A percentile compares a stretch with the other conserved stretches of the same genome.
Conservation (phyloP, 2,888 invertebrate species). For the Pherbina coryleti region DNA sequence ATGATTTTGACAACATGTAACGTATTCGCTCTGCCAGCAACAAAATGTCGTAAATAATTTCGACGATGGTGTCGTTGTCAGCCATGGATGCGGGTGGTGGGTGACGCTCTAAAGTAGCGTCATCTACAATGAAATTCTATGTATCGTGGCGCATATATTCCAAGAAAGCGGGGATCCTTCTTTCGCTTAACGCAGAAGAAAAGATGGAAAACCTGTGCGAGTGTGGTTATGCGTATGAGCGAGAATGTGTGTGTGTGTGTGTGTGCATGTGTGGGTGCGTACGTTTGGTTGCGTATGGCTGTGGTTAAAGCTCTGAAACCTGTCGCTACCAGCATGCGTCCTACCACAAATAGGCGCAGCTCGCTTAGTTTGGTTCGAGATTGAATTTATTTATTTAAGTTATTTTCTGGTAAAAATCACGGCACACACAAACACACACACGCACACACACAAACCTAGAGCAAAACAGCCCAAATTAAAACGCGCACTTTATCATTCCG, state of each 20-base stretch:
- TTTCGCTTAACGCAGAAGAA: background rate
- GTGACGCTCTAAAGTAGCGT: background rate
- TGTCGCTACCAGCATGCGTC: background rate
- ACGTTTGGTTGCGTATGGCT: background rate
- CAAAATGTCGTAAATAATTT: conserved; percentile 26
- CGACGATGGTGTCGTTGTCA: background rate
- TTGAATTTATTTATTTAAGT: background rate
- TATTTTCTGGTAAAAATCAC: background rate
- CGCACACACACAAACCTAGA: background rate
- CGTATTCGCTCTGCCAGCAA: conserved; percentile 15
- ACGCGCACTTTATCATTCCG: conserved; percentile 19
- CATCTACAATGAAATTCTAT: background rate
- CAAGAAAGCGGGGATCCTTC: background rate
- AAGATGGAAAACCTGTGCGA: background rate
- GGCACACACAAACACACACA: background rate
- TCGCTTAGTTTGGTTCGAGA: background rate
- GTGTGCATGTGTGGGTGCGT: background rate
- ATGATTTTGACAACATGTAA: conserved; percentile 20
- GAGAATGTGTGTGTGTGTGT: background rate
- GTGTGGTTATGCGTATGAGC: background rate
- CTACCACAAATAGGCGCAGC: background rate
- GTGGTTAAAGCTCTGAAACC: background rate
- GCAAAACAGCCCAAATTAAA: conserved; percentile 16
- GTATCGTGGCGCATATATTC: background rate
- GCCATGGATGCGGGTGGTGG: background rate